Base-by-base conservation (phyloP, 2,888 invertebrate genomes). In the Synergus umbraculus region DNA sequence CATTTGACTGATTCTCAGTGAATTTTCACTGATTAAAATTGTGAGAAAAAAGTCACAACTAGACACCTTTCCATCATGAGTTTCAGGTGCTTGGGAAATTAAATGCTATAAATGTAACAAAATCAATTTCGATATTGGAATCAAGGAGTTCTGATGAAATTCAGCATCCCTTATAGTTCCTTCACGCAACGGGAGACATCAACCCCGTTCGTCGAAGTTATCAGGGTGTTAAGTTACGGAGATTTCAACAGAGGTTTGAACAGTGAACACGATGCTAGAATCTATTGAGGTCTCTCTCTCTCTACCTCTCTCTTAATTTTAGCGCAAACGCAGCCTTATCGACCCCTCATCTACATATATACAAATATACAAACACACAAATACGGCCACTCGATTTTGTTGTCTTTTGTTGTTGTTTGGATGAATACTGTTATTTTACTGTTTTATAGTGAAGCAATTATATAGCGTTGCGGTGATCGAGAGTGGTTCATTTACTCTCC, bases 261-360 rank as follows among this genome's bases (percentile, higher is more conserved):
- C 85, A 84, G 76, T 83, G 86, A 87, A 87, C 85, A 83, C 76
- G 83, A 84, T 83, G 82, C 85, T 78, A 78, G 66, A 80, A 78
- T 80, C 83, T 76, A 78, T 77, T 60, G 77, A 79, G 77, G 65
- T 82, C 78, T 76, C 76, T 54, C 78, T 76, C 76, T 54, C 41
- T 73, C 49, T 77, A 29, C 63, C 22, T 43, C 9, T 22, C 60
- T 78, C 63, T 44, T 37, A 78, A 79, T 79, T 84, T 81, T 85
- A 87, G 91, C 91, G 91, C 91, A 91, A 91, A 90, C 91, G 87
- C 91, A 84, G 86, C 85, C 84, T 87, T 91, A 91, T 91, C 91
- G 91, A 91, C 89, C 90, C 82, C 83, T 82, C 78, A 73, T 73
- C 78, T 78, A 79, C 80, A 83, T 79, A 80, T 79, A 43, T 22